Conservation (phyloP, 2,888 invertebrate genomes). For the Chloroclystis v-ata region DNA sequence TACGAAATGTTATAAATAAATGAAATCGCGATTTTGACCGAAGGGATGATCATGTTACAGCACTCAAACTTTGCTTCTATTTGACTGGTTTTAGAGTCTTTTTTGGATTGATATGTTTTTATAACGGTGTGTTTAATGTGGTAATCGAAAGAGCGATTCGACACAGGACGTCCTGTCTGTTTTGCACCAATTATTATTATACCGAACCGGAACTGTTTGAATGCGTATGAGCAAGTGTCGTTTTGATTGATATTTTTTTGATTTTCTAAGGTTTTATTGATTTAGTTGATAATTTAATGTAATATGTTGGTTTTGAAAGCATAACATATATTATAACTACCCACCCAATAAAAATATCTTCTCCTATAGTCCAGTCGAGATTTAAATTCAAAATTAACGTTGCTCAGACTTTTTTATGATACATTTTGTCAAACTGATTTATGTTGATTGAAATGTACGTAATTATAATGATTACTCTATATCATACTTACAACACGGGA, state of each 20-base stretch:
- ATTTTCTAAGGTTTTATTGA: neutral
- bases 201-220: slow-evolving; percentile 63
- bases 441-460: no score
- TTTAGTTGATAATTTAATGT: neutral
- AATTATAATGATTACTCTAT: no score
- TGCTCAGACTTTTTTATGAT: no score
- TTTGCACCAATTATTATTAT: slow-evolving; percentile 74
- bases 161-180: slow-evolving; percentile 74
- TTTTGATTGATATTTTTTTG: slow-evolving; percentile 16
- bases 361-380: no score
- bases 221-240: slow-evolving; percentile 38
- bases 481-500: no score
- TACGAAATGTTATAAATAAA: slow-evolving; percentile 74
- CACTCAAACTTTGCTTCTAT: slow-evolving; percentile 10
- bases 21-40: slow-evolving; percentile 74
- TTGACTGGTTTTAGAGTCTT: slow-evolving; percentile 25
- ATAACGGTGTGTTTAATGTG: slow-evolving; percentile 37
- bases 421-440: no score
- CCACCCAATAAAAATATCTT: no score
- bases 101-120: slow-evolving; percentile 27
- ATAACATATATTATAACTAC: no score
- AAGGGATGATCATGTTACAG: slow-evolving; percentile 62
- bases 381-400: no score
- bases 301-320: no score
- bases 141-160: slow-evolving; percentile 51